Base-by-base conservation (phyloP, 2,113 vertebrate species). In the Etheostoma cragini region DNA sequence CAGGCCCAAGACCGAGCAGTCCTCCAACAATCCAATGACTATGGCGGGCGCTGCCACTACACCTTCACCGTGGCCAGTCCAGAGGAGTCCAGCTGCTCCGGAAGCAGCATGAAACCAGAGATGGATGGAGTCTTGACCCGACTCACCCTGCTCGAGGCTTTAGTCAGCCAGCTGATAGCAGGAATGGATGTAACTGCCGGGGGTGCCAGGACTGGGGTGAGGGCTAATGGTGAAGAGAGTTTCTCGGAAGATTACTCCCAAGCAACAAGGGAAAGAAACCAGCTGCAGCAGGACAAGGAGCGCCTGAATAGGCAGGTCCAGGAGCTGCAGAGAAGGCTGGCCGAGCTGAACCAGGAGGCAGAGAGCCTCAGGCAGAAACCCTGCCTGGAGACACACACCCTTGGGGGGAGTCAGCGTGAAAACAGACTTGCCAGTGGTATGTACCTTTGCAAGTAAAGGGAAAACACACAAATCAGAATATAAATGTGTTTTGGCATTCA, bases 11-110 rank as follows among this genome's bases (percentile, higher is more conserved):
- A 78, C 21, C 72, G 10, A 73, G 89, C 89, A 33, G 83, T 83
- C 21, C 66, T 91, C 46, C 72, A 6, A 2, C 91, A 46, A 71
- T 76, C 82, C 76, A 82, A 57, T 3, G 87, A 91, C 76, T 49
- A 72, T 0, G 19, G 42, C 0, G 89, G 92, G 26, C 84, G 61
- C 54, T 94, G 93, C 50, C 90, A 88, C n/a, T 94, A 93, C 83
- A 92, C 89, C 85, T 94, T 94, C 82, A 88, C 85, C 0, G 93
- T 93, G 65, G 57, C 78, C 69, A 87, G 82, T 64, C 92, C 87
- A 33, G 46, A 77, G n/a, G 87, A 89, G 66, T 53, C 87, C 72
- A 85, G 82, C 81, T 92, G 93, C 74, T n/a, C 89, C 0, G 73
- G 79, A 6, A 17, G 70, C 57, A 26, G 21, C 61, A 11, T 17